Evolutionary conservation across 2,113 vertebrate genomes (phyloP), one percentile per base, ranked within the genome.

Genomic region (Percina caprodes): DNA sequence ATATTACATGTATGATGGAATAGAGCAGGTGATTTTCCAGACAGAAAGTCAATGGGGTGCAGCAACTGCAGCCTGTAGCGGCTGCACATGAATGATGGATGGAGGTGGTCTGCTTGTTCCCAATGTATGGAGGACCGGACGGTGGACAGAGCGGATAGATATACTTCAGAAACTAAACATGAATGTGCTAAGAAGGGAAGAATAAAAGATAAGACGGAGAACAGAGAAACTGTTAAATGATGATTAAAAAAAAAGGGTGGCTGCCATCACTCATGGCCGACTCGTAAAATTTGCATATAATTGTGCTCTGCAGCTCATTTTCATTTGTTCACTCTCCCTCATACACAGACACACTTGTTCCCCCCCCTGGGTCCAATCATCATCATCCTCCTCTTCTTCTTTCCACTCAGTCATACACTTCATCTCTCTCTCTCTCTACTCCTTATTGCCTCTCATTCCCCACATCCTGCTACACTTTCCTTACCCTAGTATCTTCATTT

Each of bases 261-360:
- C 54, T 14, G 66, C 51, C 70, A 69, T 82, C 72, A 2, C 14
- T 79, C 67, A 48, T 3, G n/a, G 66, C 63, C 35, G 21, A 56
- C 49, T 74, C 60, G 4, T 78, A 35, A 71, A 70, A 88, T 82
- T 81, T 46, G 42, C 82, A 87, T 81, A 81, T n/a, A 66, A 74
- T 46, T 52, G 45, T 48, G 14, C 11, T 84, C 67, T 66, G 65
- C 59, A 4, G 35, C 82, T 78, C 74, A 10, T 70, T 59, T 56
- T 81, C 65, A 77, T 81, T 69, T 81, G 0, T 61, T 65, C 75
- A 1, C 42, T 35, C 46, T 18, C 66, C 15, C 45, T 54, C 63
- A 58, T 16, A 58, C 77, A 62, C 48, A 72, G 16, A 33, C 15
- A 7, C 72, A 49, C 42, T 11, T 52, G 46, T n/a, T 33, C 30